Base-by-base conservation (phyloP, 92 coral and sea anemone species). In the Porites rus region DNA sequence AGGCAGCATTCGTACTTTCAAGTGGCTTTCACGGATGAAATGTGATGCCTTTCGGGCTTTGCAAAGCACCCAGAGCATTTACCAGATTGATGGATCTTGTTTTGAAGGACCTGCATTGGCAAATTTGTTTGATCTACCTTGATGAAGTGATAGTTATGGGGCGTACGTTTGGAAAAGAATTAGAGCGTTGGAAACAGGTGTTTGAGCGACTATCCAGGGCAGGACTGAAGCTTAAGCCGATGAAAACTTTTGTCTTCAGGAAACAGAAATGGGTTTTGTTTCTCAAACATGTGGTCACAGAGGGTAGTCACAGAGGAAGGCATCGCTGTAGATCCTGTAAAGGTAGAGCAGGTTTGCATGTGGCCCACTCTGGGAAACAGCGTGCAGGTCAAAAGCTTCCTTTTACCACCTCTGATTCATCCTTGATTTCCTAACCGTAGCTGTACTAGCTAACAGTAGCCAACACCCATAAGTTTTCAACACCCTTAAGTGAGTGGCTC, bases 81-180 rank as follows among this genome's bases (percentile, higher is more conserved):
- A 88, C 83, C 67, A 51, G 84, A 11, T 12, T 75, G 52, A 88
- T 88, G 84, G 88, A 88, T 67, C 38, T 14, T 20, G 91, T 88
- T 11, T 77, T 88, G 7, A 2, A 60, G 1, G 77, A 83, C 17
- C 81, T 75, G 1, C 91, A 71, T 8, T 88, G 82, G 88, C 59
- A 74, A 1, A 52, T 83, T 6, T 67, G 81, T 14, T 38, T 88
- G 11, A 63, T 83, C 6, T 75, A 68, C 51, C 59, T 83, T 0
- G 78, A 75, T 46, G 82, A 88, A 61, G 56, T 88, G 50, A 67
- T 83, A 8, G 84, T 83, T 4, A 78, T 82, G 38, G 88, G 78
- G 7, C 4, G 21, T n/a, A 25, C 77, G 4, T 72, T 82, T n/a
- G 66, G 63, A 16, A 61, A 25, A 5, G 91, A 12, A 19, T 2